Conservation (phyloP, 2,888 invertebrate species). For the Monoplex corrugatus region DNA sequence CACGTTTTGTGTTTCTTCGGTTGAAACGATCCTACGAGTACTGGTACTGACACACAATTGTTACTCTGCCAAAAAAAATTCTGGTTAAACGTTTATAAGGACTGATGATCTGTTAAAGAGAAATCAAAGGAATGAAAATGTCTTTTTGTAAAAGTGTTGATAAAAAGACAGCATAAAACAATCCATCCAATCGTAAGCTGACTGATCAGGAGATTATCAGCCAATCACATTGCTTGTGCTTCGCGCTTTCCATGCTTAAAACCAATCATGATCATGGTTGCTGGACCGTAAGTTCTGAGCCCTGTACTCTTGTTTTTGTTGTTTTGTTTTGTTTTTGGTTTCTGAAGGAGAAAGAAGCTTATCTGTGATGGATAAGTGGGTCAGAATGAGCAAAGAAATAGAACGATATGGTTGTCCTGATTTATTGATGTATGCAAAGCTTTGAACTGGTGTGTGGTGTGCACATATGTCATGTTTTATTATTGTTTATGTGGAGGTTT, state of each 20-base stretch:
- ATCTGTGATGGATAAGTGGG: slow-evolving; percentile 36
- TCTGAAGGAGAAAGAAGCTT: background rate
- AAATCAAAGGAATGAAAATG: too few species aligned
- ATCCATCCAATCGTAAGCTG: background rate
- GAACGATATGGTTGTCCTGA: slow-evolving; percentile 12
- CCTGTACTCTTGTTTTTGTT: background rate
- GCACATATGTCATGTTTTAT: too few species aligned
- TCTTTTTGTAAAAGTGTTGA: background rate
- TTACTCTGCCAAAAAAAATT: too few species aligned
- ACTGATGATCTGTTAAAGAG: too few species aligned
- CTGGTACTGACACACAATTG: too few species aligned
- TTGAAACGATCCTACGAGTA: too few species aligned
- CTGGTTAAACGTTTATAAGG: too few species aligned
- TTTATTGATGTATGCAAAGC: too few species aligned
- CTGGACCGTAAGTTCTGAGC: slow-evolving; percentile 15
- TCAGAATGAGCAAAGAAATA: slow-evolving; percentile 4
- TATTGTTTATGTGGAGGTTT: too few species aligned
- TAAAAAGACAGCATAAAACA: background rate
- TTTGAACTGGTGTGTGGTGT: too few species aligned
- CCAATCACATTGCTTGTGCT: slow-evolving; percentile 26
- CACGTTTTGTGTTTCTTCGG: too few species aligned
- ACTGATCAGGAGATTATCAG: slow-evolving; percentile 5
- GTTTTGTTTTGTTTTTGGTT: too few species aligned
- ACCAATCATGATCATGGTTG: slow-evolving; percentile 18
- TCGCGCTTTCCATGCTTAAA: background rate